phyloP scores from a whole-genome alignment of 2,797 vertebrate genomes.

The Notoglanidium macrostoma region DNA sequence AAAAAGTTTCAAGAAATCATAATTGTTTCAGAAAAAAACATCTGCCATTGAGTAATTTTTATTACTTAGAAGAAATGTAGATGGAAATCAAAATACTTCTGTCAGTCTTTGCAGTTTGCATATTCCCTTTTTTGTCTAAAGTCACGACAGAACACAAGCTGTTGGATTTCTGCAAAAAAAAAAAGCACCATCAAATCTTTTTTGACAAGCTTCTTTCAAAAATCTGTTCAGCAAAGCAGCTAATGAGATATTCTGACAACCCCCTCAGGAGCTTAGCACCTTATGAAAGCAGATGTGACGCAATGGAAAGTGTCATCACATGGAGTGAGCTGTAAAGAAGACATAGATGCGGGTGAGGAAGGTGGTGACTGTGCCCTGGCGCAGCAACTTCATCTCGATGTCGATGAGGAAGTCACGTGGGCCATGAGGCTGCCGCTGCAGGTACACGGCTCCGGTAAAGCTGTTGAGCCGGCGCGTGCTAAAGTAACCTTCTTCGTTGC shows the following conservation, averaged over 20 bases:
- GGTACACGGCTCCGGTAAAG: slow-evolving; percentile 88
- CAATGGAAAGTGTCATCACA: slow-evolving; percentile 68
- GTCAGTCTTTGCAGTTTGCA: slow-evolving; percentile 30
- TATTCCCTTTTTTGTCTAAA: slow-evolving; percentile 32
- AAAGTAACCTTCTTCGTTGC: slow-evolving; percentile 92
- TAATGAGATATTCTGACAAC: slow-evolving; percentile 54
- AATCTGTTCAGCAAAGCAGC: slow-evolving; percentile 46
- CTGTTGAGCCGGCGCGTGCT: slow-evolving; percentile 88
- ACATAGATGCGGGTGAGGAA: slow-evolving; percentile 88
- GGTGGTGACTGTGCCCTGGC: slow-evolving; percentile 84
- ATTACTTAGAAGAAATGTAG: slow-evolving; percentile 39
- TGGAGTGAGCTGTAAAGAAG: slow-evolving; percentile 86
- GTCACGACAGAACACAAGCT: slow-evolving; percentile 44
- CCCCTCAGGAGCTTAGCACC: slow-evolving; percentile 69
- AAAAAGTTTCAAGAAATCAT: slow-evolving; percentile 49
- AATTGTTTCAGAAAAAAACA: slow-evolving; percentile 46
- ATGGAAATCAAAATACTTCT: slow-evolving; percentile 37
- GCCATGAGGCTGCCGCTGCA: slow-evolving; percentile 83
- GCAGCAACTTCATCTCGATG: slow-evolving; percentile 96
- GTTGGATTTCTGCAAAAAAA: slow-evolving; percentile 28
- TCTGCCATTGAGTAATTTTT: slow-evolving; percentile 42
- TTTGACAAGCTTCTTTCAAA: slow-evolving; percentile 23
- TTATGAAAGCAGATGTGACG: slow-evolving; percentile 55
- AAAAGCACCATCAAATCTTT: slow-evolving; percentile 10
- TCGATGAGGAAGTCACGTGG: slow-evolving; percentile 88